phyloP scores from a whole-genome alignment of 2,113 vertebrate species.

The Cyprinodon tularosa region DNA sequence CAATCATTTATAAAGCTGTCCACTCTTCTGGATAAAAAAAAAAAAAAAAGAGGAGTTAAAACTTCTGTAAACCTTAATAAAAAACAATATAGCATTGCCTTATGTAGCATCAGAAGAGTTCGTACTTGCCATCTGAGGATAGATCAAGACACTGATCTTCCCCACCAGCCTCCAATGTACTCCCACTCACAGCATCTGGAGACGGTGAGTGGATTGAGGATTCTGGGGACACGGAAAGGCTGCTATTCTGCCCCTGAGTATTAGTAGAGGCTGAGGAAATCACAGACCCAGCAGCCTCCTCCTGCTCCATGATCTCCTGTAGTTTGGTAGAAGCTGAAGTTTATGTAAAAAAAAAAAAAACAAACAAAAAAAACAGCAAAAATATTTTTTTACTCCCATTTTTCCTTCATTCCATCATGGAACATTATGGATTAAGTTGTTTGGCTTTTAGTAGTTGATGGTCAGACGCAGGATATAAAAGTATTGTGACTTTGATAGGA shows the following conservation, averaged over 20 bases:
- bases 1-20: conserved; percentile 33
- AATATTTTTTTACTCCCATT: neutral
- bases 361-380: neutral
- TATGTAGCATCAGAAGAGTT: conserved; percentile 50
- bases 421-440: no score
- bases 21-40: conserved; percentile 55
- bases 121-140: conserved; percentile 82
- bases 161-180: conserved; percentile 57
- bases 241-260: conserved; percentile 64
- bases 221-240: conserved; percentile 62
- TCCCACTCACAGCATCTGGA: conserved; percentile 49
- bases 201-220: conserved; percentile 58
- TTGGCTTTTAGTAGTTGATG: no score
- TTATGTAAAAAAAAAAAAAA: conserved; percentile 50
- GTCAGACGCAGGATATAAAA: no score
- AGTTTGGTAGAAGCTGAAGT: conserved; percentile 75
- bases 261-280: conserved; percentile 52
- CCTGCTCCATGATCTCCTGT: conserved; percentile 89
- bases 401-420: no score
- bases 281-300: conserved; percentile 76
- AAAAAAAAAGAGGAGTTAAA: conserved; percentile 34
- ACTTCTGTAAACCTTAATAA: conserved; percentile 17
- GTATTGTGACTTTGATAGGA: no score
- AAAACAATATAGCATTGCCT: neutral
- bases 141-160: conserved; percentile 73